phyloP scores from a whole-genome alignment of 2,888 invertebrate species.

The Drosophila macrospina region DNA sequence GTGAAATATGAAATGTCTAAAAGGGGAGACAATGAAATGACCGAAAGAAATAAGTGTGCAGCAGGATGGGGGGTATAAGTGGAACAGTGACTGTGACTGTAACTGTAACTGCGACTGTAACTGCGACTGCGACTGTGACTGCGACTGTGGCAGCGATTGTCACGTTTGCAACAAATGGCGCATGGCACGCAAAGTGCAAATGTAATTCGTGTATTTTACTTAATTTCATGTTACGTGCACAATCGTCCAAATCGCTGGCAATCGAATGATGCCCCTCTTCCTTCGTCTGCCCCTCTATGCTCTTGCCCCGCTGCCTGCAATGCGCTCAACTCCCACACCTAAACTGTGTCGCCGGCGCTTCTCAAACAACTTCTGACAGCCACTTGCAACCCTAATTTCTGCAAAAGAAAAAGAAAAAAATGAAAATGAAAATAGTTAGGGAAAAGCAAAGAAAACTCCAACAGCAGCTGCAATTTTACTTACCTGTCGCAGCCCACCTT shows the following conservation, averaged over 20 bases:
- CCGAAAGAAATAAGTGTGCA: no score
- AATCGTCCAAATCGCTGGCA: conserved; percentile 74
- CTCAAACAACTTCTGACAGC: conserved; percentile 3
- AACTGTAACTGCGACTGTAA: conserved; percentile 7
- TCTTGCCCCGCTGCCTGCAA: neutral
- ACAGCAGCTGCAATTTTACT: conserved; percentile 27
- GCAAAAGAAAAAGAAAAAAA: neutral
- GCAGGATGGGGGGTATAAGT: conserved; percentile 2
- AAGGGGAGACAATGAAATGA: neutral
- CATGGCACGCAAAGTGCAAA: conserved; percentile 80
- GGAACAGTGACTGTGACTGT: conserved; percentile 14
- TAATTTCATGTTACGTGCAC: conserved; percentile 81
- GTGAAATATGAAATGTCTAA: conserved; percentile 61
- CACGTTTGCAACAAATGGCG: conserved; percentile 81
- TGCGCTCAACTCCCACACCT: neutral
- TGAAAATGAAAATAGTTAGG: no score
- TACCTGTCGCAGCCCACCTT: neutral
- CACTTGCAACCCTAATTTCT: conserved; percentile 16
- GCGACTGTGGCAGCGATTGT: conserved; percentile 63
- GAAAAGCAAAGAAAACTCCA: neutral
- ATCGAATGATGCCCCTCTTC: conserved; percentile 51
- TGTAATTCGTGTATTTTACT: conserved; percentile 81
- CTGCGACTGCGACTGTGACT: conserved; percentile 26
- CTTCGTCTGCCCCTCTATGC: no score
- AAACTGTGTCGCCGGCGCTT: neutral